These are phyloP conservation scores for Vulpes lagopus DNA, from an alignment of 2,113 vertebrate species.

Conservation along the genomic window DNA sequence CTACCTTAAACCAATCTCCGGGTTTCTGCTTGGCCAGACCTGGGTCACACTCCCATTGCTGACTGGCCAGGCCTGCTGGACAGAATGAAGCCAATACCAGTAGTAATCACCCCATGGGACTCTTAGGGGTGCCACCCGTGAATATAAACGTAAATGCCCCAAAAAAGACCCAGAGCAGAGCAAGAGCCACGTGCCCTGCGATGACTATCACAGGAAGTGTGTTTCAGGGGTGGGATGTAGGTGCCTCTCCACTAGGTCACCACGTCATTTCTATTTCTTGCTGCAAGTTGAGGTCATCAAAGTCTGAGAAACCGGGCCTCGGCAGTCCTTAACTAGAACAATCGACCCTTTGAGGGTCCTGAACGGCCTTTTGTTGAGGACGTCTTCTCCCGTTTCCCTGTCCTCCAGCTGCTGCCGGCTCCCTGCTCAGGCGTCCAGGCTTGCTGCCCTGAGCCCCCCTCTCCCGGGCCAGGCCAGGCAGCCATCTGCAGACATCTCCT, in stretches of 20 bases:
- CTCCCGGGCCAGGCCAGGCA: neutral
- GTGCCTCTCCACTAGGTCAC: neutral
- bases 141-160: neutral
- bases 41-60: neutral
- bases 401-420: neutral
- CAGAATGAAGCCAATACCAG: neutral
- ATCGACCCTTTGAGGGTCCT: slow-evolving; percentile 65
- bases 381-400: slow-evolving; percentile 32
- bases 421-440: neutral
- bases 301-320: slow-evolving; percentile 54
- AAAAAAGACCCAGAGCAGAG: neutral
- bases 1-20: neutral
- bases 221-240: neutral
- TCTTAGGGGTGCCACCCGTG: neutral
- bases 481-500: neutral
- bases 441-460: neutral
- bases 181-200: rapidly evolving
- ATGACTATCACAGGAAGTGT: neutral
- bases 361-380: slow-evolving; percentile 64
- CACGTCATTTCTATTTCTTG: slow-evolving; percentile 1
- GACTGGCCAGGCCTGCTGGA: neutral
- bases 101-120: neutral
- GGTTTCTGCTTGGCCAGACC: slow-evolving; percentile 2
- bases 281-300: neutral
- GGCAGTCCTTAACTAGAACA: slow-evolving; percentile 25